phyloP scores from a whole-genome alignment of 92 coral and sea anemone genomes.

The Porites lobata region DNA sequence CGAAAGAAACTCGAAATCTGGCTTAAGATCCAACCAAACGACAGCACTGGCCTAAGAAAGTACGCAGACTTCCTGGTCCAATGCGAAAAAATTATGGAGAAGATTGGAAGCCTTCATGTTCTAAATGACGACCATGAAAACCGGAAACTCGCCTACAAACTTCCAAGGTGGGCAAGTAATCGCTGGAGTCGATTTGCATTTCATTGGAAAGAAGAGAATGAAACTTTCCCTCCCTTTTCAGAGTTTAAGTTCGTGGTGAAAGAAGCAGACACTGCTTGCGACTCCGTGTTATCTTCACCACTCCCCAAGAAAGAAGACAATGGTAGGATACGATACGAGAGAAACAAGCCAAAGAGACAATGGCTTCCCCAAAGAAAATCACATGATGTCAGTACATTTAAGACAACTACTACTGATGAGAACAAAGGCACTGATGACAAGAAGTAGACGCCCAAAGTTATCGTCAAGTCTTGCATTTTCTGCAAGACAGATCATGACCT shows the following conservation, averaged over 20 bases:
- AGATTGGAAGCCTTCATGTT: constrained; percentile 42
- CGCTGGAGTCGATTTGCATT: constrained; percentile 58
- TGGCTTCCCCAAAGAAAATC: neutral
- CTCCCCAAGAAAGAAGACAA: constrained; percentile 19
- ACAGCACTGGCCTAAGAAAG: constrained; percentile 51
- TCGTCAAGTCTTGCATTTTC: neutral
- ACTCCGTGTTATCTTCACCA: constrained; percentile 50
- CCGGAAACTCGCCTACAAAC: constrained; percentile 49
- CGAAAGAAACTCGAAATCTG: constrained; percentile 60
- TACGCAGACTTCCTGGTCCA: constrained; percentile 68
- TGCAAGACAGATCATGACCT: constrained; percentile 44
- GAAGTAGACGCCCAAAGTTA: too few species aligned
- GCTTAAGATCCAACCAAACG: constrained; percentile 58
- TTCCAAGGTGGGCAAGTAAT: constrained; percentile 53
- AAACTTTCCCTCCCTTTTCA: constrained; percentile 62
- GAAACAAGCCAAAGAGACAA: too few species aligned
- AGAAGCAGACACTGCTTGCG: constrained; percentile 70
- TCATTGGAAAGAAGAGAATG: constrained; percentile 33
- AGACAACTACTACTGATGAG: neutral
- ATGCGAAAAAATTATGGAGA: constrained; percentile 56
- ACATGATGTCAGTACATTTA: neutral
- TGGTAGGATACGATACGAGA: neutral
- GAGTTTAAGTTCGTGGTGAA: constrained; percentile 55
- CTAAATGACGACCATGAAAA: constrained; percentile 70
- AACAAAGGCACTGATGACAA: neutral